phyloP scores from a whole-genome alignment of 2,797 vertebrate genomes.

The Rhinella marina region DNA sequence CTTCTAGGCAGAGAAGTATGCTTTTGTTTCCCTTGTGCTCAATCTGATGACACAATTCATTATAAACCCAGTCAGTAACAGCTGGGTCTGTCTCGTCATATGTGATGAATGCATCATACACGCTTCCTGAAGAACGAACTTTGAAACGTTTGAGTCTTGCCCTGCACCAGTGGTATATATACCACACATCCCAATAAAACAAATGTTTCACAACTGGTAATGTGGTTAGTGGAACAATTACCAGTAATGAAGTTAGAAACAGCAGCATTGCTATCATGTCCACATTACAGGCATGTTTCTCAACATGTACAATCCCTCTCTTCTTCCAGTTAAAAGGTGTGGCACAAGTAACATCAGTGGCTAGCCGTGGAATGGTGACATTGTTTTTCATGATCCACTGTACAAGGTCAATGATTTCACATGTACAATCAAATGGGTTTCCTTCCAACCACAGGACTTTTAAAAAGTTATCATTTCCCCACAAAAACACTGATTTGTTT shows the following conservation, averaged over 20 bases:
- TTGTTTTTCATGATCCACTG: conserved; percentile 74
- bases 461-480: conserved; percentile 63
- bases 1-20: conserved; percentile 68
- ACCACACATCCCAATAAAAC: conserved; percentile 81
- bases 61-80: conserved; percentile 79
- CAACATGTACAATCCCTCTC: conserved; percentile 68
- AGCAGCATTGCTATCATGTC: conserved; percentile 65
- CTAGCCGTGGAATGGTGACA: conserved; percentile 73
- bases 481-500: conserved; percentile 73
- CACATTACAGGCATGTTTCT: conserved; percentile 74
- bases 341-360: conserved; percentile 69
- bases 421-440: conserved; percentile 81
- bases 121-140: conserved; percentile 64
- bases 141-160: conserved; percentile 75
- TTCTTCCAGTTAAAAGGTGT: conserved; percentile 66
- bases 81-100: conserved; percentile 77
- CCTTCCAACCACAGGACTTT: conserved; percentile 64
- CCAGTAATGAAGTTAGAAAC: conserved; percentile 68
- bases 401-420: conserved; percentile 77
- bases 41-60: conserved; percentile 75
- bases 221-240: conserved; percentile 65
- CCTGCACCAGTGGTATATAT: conserved; percentile 72
- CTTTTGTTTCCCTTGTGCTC: conserved; percentile 75
- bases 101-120: conserved; percentile 77
- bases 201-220: conserved; percentile 72